Conservation (phyloP, 2,113 vertebrate species). For the Pyrgilauda ruficollis region DNA sequence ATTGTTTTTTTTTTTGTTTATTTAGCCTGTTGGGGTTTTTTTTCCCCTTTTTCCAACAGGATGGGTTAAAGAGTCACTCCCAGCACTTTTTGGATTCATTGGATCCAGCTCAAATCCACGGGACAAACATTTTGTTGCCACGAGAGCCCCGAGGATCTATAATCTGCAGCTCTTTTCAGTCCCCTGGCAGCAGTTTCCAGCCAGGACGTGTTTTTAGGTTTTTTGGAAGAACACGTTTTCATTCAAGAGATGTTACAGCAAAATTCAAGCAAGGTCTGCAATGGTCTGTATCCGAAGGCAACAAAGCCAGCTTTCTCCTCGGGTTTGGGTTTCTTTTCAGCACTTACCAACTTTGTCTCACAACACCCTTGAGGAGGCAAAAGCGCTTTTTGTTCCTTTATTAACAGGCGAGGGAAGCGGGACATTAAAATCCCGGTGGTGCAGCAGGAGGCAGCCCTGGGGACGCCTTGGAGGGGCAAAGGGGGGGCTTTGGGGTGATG, state of each 20-base stretch:
- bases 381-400: conserved; percentile 36
- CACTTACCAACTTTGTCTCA: conserved; percentile 49
- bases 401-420: neutral
- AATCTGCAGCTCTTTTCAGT: conserved; percentile 12
- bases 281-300: conserved; percentile 2
- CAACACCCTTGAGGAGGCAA: conserved; percentile 26
- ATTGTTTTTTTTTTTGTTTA: neutral
- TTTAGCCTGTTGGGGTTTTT: neutral
- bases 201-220: neutral
- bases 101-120: neutral
- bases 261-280: neutral
- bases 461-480: fast-evolving
- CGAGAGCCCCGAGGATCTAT: neutral
- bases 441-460: neutral
- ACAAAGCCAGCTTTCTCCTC: conserved; percentile 54
- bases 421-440: neutral
- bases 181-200: neutral
- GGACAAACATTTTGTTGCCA: conserved; percentile 24
- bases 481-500: neutral
- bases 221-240: neutral
- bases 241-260: conserved; percentile 25
- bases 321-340: conserved; percentile 30
- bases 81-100: neutral
- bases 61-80: fast-evolving
- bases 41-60: neutral